Percentiles rank a stretch among this genome's conserved stretches.
Conservation (phyloP, 92 coral and sea anemone species). For the Porites rus region DNA sequence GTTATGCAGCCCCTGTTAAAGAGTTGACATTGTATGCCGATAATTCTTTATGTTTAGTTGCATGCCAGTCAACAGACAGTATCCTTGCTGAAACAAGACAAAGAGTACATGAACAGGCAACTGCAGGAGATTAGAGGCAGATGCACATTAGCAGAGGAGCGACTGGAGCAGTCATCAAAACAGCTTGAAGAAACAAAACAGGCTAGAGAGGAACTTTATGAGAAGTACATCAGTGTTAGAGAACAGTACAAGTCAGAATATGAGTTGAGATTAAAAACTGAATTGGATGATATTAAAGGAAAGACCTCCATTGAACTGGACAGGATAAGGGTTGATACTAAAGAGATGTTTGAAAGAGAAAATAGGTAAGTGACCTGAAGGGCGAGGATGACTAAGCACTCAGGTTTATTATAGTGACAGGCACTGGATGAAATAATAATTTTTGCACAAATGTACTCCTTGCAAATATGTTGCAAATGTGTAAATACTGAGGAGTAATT, state of each 20-base stretch:
- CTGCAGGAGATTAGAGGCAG: slow-evolving; percentile 85
- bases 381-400: too few species aligned
- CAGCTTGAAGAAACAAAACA: slow-evolving; percentile 81
- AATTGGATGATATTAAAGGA: slow-evolving; percentile 83
- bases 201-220: slow-evolving; percentile 93
- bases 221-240: slow-evolving; percentile 90
- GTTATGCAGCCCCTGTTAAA: too few species aligned
- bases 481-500: too few species aligned
- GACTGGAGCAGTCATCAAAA: slow-evolving; percentile 72
- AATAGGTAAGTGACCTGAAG: slow-evolving; percentile 65
- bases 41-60: slow-evolving; percentile 49
- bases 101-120: slow-evolving; percentile 92
- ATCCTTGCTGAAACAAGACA: slow-evolving; percentile 94
- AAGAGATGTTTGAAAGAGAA: slow-evolving; percentile 97
- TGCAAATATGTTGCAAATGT: too few species aligned
- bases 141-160: slow-evolving; percentile 84
- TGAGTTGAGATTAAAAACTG: slow-evolving; percentile 88
- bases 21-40: not conserved
- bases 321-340: slow-evolving; percentile 82
- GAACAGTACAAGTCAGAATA: slow-evolving; percentile 98
- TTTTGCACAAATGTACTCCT: too few species aligned
- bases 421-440: too few species aligned
- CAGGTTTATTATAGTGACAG: too few species aligned
- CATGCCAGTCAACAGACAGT: slow-evolving; percentile 89
- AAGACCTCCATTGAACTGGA: slow-evolving; percentile 89